Evolutionary conservation across 2,888 invertebrate genomes (phyloP).

Genomic region (Malthinus flaveolus): DNA sequence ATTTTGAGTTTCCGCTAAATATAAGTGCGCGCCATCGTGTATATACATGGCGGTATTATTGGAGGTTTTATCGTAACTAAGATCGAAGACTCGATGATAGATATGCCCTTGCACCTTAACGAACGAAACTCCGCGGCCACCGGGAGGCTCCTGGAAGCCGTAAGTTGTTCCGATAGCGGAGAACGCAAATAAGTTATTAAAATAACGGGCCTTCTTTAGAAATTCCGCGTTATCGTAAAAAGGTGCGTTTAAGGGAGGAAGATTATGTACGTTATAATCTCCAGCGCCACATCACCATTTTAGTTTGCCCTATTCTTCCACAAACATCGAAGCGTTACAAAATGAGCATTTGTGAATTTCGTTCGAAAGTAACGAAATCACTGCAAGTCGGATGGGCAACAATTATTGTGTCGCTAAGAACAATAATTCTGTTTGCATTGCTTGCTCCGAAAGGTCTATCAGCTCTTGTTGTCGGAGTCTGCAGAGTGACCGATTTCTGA

Average conservation of each 20-base stretch:
- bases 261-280: not conserved
- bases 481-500: no score
- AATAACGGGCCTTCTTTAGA: not conserved
- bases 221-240: not conserved
- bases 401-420: not conserved
- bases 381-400: not conserved
- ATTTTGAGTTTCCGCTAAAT: not conserved
- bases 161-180: not conserved
- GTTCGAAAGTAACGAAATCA: not conserved
- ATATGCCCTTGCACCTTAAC: not conserved
- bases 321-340: not conserved
- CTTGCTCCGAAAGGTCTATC: no score
- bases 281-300: not conserved
- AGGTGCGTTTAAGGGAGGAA: not conserved
- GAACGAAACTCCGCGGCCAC: not conserved
- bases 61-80: not conserved
- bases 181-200: not conserved
- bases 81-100: not conserved
- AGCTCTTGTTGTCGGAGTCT: no score
- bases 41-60: not conserved
- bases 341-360: not conserved
- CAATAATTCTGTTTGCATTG: no score
- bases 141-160: not conserved
- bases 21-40: not conserved
- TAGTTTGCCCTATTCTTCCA: not conserved